Evolutionary conservation across 2,113 vertebrate genomes (phyloP).

Genomic region (Actenoides hombroni): DNA sequence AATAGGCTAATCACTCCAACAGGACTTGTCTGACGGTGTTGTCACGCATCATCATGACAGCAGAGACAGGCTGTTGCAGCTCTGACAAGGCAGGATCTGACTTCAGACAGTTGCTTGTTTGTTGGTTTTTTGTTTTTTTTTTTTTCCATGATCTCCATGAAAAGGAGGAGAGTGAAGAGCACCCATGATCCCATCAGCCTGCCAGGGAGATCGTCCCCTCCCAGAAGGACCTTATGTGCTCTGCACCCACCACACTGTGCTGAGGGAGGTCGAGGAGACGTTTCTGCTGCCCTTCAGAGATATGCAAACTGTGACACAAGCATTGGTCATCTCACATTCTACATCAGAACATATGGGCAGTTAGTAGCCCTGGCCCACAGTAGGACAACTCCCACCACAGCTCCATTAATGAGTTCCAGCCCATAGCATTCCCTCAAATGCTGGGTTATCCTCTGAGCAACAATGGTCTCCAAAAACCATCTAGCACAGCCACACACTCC

Average conservation of each 20-base stretch:
- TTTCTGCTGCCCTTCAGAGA: background rate
- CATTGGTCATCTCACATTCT: fast-evolving
- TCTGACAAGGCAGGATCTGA: background rate
- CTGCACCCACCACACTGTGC: background rate
- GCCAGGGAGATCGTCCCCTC: fast-evolving
- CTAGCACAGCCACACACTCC: background rate
- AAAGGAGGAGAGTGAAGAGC: background rate
- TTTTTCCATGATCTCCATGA: background rate
- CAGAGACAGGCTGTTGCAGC: fast-evolving
- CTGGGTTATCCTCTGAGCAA: background rate
- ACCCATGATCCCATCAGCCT: background rate
- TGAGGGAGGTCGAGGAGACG: background rate
- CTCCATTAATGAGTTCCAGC: background rate
- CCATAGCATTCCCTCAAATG: background rate
- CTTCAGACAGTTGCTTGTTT: background rate
- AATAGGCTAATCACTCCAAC: background rate
- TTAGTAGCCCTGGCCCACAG: background rate
- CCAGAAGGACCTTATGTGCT: background rate
- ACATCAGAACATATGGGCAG: background rate
- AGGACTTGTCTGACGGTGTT: background rate
- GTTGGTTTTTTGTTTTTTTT: too few species aligned
- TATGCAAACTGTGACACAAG: background rate
- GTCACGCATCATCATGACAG: fast-evolving
- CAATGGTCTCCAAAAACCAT: background rate
- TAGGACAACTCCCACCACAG: background rate